Conservation (phyloP, 1,140 invertebrate genomes). For the Drosophila nikananu region DNA sequence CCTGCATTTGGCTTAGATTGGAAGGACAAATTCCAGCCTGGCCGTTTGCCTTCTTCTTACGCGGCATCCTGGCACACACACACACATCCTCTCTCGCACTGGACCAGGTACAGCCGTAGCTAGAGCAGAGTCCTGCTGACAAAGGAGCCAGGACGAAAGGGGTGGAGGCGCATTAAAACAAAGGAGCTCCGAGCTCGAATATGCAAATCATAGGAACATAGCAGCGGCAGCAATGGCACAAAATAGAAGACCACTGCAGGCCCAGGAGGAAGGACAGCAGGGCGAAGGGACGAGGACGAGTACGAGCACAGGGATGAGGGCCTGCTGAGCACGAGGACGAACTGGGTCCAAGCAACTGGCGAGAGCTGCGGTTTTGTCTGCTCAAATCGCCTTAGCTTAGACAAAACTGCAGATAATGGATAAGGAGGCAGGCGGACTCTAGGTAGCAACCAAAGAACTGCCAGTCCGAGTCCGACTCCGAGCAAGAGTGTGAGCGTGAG, state of each 20-base stretch:
- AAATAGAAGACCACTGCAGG: conserved; percentile 36
- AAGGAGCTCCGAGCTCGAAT: conserved; percentile 76
- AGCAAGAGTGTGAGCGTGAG: neutral
- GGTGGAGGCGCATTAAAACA: conserved; percentile 76
- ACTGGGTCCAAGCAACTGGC: conserved; percentile 77
- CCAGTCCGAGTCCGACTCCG: neutral
- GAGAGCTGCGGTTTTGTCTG: conserved; percentile 80
- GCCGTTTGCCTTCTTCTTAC: conserved; percentile 79
- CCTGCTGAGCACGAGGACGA: conserved; percentile 44
- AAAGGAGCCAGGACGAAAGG: conserved; percentile 69
- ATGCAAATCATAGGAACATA: conserved; percentile 81
- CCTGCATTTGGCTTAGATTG: conserved; percentile 81
- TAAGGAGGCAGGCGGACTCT: conserved; percentile 31
- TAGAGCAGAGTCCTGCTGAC: conserved; percentile 56
- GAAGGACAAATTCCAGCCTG: conserved; percentile 78
- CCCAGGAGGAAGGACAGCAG: conserved; percentile 14
- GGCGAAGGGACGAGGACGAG: conserved; percentile 7
- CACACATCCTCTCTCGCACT: conserved; percentile 13
- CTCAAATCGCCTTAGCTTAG: conserved; percentile 80
- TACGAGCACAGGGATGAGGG: conserved; percentile 17
- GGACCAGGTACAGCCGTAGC: conserved; percentile 53
- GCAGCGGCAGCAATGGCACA: conserved; percentile 21
- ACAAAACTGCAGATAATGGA: conserved; percentile 68
- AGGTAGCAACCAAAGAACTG: conserved; percentile 33
- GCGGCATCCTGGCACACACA: conserved; percentile 67